Evolutionary conservation across 1,140 invertebrate species (phyloP), one percentile per base, ranked within the genome.

Genomic region (Tyrophagus putrescentiae): DNA sequence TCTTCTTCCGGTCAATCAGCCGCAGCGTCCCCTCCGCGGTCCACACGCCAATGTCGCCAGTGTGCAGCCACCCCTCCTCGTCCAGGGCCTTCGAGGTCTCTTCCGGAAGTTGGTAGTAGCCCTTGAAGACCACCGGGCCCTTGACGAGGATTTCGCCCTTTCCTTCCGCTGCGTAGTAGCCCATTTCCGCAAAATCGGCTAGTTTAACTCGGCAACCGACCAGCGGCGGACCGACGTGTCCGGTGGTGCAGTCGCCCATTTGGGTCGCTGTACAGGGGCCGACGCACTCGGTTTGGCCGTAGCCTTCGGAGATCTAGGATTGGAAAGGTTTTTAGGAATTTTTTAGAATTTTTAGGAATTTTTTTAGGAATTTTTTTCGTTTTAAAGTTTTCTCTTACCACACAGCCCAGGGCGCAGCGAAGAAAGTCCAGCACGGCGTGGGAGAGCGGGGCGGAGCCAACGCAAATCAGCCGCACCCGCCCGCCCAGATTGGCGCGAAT

Each of bases 131-230:
- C 64, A 70, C 73, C 13, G 66, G 63, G 6, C 73, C 74, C 64
- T 70, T 70, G 9, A 75, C 62, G 62, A 72, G 74, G 44, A 93
- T 83, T 73, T 93, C 89, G 1, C 70, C 70, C 60, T 71, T 63
- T 62, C 84, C 84, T 68, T 87, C 83, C 65, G 79, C 75, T 58
- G 91, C 84, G 75, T 79, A 95, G 71, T 98, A 98, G 71, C 95
- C 88, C 90, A 98, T 96, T 72, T 98, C 94, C 60, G 93, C 90
- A 59, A 97, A 91, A 74, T 97, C 93, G 23, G 85, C 84, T 63
- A 98, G 73, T 59, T 97, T 97, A 54, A 97, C 79, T 70, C 84
- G 84, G 71, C 84, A 89, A 73, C 92, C 95, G 50, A 85, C 82
- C 33, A 97, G 80, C 34, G 93, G 92, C 64, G 91, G 89, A 48